Conservation (phyloP, 1,140 invertebrate species). For the Pararge aegeria region DNA sequence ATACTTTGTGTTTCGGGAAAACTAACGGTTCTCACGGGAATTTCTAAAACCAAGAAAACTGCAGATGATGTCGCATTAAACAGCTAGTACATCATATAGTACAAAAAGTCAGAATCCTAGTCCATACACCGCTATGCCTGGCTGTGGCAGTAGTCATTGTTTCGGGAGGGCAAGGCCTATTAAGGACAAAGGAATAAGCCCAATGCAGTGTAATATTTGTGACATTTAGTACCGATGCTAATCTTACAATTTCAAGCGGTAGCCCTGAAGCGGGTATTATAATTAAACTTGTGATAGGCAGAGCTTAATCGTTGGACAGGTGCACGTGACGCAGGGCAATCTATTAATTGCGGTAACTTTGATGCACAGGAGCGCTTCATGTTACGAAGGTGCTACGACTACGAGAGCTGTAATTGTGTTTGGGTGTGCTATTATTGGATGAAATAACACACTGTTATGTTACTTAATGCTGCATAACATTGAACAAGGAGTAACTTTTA, state of each 20-base stretch:
- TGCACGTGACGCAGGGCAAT: slow-evolving; percentile 47
- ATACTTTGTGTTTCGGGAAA: too few species aligned
- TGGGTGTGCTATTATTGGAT: not conserved
- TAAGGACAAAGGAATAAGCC: not conserved
- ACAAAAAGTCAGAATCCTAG: too few species aligned
- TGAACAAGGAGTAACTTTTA: too few species aligned
- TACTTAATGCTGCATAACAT: too few species aligned
- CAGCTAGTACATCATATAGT: too few species aligned
- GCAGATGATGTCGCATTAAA: too few species aligned
- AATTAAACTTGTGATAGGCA: slow-evolving; percentile 52
- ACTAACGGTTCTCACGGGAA: too few species aligned
- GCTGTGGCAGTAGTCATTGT: not conserved
- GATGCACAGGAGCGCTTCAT: slow-evolving; percentile 22
- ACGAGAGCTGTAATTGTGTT: not conserved
- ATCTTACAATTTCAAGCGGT: slow-evolving; percentile 1
- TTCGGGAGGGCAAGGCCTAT: not conserved
- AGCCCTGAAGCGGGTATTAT: slow-evolving; percentile 43
- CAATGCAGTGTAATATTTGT: not conserved
- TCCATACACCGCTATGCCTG: too few species aligned
- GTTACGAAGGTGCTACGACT: not conserved
- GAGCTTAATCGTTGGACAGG: slow-evolving; percentile 66
- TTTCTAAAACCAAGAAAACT: too few species aligned
- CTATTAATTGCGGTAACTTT: slow-evolving; percentile 51
- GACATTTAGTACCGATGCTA: not conserved
- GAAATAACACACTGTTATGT: too few species aligned